Base-by-base conservation (phyloP, 2,113 vertebrate genomes). In the Platanista minor region DNA sequence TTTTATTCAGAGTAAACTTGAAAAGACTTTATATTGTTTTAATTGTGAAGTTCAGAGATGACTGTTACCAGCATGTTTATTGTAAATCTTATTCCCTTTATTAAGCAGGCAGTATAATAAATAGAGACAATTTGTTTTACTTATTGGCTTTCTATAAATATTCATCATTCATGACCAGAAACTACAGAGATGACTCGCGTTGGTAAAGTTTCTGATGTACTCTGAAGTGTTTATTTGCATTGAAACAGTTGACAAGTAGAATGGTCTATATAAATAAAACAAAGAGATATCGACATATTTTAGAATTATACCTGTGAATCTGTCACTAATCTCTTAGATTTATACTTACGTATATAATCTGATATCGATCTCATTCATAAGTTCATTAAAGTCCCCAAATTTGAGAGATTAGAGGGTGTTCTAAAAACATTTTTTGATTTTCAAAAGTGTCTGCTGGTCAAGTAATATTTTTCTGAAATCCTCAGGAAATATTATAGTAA, bases 1-100 rank as follows among this genome's bases (percentile, higher is more conserved):
- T 23, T 93, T 92, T 77, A 82, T 82, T 91, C 54, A 96, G 82
- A 82, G 66, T 83, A 89, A 82, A 71, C 57, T 87, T 62, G 78
- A 41, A 43, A 33, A 97, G 6, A 86, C 33, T 90, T 85, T 41
- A 33, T 41, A 49, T 69, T 85, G 5, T 83, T 78, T 95, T 62
- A 82, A 67, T 85, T 89, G 39, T 93, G 72, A 89, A 94, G 72
- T 66, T 77, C 43, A 84, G 69, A 82, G 29, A 62, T 81, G 61
- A 62, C 11, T 61, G 20, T 71, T 67, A 23, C 20, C 15, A 52
- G 21, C 27, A 29, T 77, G 11, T 74, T 6, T 77, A 62, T 83
- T 91, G 1, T 54, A 93, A 77, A 74, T 93, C 54, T 62, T 87
- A 49, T 75, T 78, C 90, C 21, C 78, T 46, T 91, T 71, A 46